phyloP scores from a whole-genome alignment of 2,888 invertebrate genomes.

The Himalopsyche kuldschensis region DNA sequence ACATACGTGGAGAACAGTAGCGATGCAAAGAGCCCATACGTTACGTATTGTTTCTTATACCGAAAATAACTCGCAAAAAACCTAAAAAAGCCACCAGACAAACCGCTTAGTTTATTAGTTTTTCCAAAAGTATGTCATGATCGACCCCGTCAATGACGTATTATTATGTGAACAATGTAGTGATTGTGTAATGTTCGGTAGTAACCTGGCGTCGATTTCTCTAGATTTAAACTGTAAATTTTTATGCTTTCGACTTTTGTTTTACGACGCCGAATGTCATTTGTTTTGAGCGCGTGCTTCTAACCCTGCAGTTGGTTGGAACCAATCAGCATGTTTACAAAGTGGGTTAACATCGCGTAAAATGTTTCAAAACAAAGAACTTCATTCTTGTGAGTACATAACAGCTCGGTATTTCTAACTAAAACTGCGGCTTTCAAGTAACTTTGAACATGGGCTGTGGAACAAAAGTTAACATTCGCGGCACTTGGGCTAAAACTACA shows the following conservation, averaged over 20 bases:
- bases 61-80: too few relatives aligned
- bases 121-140: too few relatives aligned
- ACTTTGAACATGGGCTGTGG: background rate
- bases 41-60: too few relatives aligned
- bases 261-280: background rate
- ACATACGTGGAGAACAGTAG: too few relatives aligned
- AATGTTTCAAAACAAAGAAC: background rate
- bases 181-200: too few relatives aligned
- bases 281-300: background rate
- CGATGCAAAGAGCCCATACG: too few relatives aligned
- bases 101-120: too few relatives aligned
- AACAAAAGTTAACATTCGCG: background rate
- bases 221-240: background rate
- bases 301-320: background rate
- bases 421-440: background rate
- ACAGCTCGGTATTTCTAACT: background rate
- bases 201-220: too few relatives aligned
- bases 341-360: background rate
- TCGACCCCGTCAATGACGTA: too few relatives aligned
- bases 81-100: too few relatives aligned
- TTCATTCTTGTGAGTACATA: background rate
- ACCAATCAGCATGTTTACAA: background rate
- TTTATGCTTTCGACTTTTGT: background rate
- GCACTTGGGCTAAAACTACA: background rate
- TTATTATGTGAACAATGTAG: too few relatives aligned